Evolutionary conservation across 2,113 vertebrate genomes (phyloP), one percentile per base, ranked within the genome.

Genomic region (Gallinago undulata): DNA sequence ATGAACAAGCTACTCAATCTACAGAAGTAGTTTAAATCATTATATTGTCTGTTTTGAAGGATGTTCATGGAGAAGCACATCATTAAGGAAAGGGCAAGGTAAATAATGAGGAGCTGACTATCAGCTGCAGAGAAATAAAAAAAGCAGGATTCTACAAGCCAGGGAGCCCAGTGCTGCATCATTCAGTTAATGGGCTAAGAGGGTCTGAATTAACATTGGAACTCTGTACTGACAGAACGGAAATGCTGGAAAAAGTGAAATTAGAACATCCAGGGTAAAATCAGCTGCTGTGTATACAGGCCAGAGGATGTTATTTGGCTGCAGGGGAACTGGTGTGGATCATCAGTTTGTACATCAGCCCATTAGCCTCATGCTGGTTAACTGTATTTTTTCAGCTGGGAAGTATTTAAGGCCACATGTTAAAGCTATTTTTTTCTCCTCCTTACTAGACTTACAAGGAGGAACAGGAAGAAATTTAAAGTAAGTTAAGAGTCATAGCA

Each of bases 351-450:
- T 90, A 86, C 93, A 86, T 82, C 93, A 96, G 55, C 60, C 94
- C 64, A 89, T 92, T 96, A 94, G 60, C 86, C 88, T 84, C 87
- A 95, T 72, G 68, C 84, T 96, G 90, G 72, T 91, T 85, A 83
- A 94, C 80, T 86, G 87, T 89, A 90, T 96, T 92, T 93, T 94
- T 83, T 95, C 87, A 87, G 80, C 84, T 96, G 94, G 70, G 83
- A 91, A 85, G 87, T 37, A 63, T 84, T 94, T 95, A 96, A 92
- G 62, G 63, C 78, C 68, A 92, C 90, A 95, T 83, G 66, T 59
- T 77, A 66, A 64, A 93, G 55, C 47, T 91, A 77, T 55, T 94
- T 94, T 87, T 95, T 75, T 33, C 87, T 89, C 72, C 39, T 93
- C 79, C 79, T 37, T 90, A n/a, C 50, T 89, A 95, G 43, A 81